A percentile compares a stretch with the other conserved stretches of the same genome.
Conservation (phyloP, 2,797 vertebrate species). For the Dipus sagitta region DNA sequence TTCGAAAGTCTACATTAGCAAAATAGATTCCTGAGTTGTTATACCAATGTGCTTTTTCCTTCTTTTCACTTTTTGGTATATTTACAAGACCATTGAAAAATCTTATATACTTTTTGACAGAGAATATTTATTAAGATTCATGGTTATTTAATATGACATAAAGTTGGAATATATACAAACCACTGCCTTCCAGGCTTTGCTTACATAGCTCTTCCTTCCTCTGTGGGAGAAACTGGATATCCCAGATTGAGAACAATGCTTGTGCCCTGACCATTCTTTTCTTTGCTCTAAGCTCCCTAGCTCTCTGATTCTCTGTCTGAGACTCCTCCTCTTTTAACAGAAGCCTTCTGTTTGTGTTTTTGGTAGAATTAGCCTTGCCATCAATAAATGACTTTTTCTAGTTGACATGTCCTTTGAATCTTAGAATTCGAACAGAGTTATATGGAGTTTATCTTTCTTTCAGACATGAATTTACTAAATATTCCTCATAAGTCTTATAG, state of each 20-base stretch:
- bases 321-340: background rate
- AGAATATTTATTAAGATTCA: slow-evolving; percentile 31
- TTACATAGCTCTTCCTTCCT: background rate
- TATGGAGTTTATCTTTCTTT: background rate
- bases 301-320: background rate
- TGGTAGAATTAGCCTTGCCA: background rate
- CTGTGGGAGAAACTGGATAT: background rate
- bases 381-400: background rate
- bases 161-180: background rate
- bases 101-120: background rate
- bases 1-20: background rate
- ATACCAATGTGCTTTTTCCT: background rate
- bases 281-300: background rate
- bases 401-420: background rate
- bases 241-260: background rate
- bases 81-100: background rate
- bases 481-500: background rate
- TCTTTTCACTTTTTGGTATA: slow-evolving; percentile 1
- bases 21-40: background rate
- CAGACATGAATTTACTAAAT: background rate
- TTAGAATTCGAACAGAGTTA: background rate
- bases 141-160: slow-evolving; percentile 2
- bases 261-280: background rate
- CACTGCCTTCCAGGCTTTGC: background rate
- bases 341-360: background rate